These are phyloP conservation scores for Escarpia spicata DNA, from an alignment of 2,888 invertebrate species.

Conservation along the genomic window DNA sequence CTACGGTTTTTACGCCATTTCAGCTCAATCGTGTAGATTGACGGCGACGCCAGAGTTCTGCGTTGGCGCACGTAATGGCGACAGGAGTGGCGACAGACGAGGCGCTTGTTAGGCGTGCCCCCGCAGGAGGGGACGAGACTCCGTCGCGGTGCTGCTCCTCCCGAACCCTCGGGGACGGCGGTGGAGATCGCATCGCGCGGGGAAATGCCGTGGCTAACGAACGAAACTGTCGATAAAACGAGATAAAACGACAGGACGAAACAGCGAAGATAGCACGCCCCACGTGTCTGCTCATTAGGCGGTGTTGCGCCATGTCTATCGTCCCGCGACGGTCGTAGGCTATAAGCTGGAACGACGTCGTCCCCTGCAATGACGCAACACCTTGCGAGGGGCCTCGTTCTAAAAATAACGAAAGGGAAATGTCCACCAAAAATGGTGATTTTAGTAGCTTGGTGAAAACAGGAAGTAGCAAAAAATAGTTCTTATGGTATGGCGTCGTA, in stretches of 20 bases:
- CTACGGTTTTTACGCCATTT: slow-evolving; percentile 4
- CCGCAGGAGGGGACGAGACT: neutral
- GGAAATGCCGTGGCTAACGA: slow-evolving; percentile 16
- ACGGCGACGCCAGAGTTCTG: neutral
- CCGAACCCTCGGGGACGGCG: neutral
- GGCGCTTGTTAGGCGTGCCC: neutral
- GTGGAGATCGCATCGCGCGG: neutral
- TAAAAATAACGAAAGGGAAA: neutral
- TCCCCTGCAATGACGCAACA: neutral
- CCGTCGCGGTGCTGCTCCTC: neutral
- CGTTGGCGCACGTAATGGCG: neutral
- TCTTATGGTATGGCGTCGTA: neutral
- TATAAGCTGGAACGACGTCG: neutral
- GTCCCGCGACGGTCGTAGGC: slow-evolving; percentile 10
- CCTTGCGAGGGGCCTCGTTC: neutral
- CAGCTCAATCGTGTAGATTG: neutral
- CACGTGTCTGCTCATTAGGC: neutral
- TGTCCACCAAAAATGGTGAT: neutral
- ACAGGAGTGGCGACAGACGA: neutral
- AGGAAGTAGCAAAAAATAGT: neutral
- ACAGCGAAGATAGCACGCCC: neutral
- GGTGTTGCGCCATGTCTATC: neutral
- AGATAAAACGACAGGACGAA: slow-evolving; percentile 10
- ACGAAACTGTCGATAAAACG: neutral
- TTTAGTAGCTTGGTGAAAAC: neutral